Conservation (phyloP, 1,140 invertebrate species). For the Cotesia vestalis region DNA sequence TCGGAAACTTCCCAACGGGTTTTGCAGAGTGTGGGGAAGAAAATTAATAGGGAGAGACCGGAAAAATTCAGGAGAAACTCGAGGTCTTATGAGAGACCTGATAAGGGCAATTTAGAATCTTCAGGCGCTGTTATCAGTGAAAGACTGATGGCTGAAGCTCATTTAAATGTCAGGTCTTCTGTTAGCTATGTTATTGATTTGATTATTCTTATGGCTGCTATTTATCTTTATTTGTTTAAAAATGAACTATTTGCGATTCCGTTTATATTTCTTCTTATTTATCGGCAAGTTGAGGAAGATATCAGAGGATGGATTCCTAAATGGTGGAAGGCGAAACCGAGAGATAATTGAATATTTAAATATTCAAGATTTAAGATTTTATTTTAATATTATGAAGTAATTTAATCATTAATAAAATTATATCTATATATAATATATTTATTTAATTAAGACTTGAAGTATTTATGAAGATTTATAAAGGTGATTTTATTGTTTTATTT, state of each 20-base stretch:
- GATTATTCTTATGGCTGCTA: conserved; percentile 74
- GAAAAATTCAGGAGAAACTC: conserved; percentile 47
- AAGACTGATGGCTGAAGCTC: conserved; percentile 64
- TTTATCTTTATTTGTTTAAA: conserved; percentile 77
- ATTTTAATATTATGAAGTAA: neutral
- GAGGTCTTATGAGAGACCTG: conserved; percentile 25
- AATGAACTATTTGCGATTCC: conserved; percentile 80
- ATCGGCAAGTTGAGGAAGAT: conserved; percentile 75
- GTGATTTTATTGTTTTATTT: conserved; percentile 13
- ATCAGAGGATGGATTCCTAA: conserved; percentile 48
- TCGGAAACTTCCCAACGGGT: conserved; percentile 32
- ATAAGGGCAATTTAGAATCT: conserved; percentile 13
- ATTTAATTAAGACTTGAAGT: conserved; percentile 19
- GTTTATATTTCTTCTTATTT: conserved; percentile 78
- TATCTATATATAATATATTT: conserved; percentile 11
- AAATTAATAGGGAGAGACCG: conserved; percentile 37
- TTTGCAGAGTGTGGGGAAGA: conserved; percentile 19
- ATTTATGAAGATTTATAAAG: neutral
- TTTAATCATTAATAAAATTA: neutral
- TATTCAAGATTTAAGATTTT: neutral
- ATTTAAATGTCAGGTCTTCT: conserved; percentile 72
- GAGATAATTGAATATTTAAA: conserved; percentile 38
- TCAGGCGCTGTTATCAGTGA: conserved; percentile 29
- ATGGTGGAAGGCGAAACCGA: conserved; percentile 42
- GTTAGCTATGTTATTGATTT: conserved; percentile 77